Evolutionary conservation across 2,797 vertebrate species (phyloP), one percentile per base, ranked within the genome.

Genomic region (Danio jaintianensis): DNA sequence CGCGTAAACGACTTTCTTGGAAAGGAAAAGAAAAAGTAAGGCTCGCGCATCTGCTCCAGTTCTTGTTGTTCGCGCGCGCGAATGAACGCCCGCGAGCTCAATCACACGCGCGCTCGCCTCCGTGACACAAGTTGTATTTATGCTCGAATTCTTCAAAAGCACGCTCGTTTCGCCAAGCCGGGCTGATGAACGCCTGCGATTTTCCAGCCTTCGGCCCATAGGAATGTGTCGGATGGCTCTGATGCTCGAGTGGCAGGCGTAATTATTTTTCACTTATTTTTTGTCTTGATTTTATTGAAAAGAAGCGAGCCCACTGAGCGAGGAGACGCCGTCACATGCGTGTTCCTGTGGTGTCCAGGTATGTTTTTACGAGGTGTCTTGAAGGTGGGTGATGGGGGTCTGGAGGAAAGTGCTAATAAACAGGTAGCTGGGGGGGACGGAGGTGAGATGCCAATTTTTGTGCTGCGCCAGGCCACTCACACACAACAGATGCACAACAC

Each of bases 261-360:
- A 90, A 94, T 94, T 95, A 97, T 97, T 97, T 97, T 97, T 96
- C 95, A 92, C 93, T 94, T 95, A 96, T 96, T 97, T 97, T 97
- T 97, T 96, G 93, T 94, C 95, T 92, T 95, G 96, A 97, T 97
- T 97, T 97, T 97, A 96, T 97, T 97, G 91, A 94, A 91, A 94
- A 89, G 93, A 91, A 91, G 91, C 85, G 83, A 89, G 91, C 88
- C 85, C 87, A 67, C 89, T 92, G 86, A 91, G 78, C 89, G 88
- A 86, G 84, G 78, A 90, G 86, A 94, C 93, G 88, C 85, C 89
- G 82, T 87, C 88, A 84, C 90, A 92, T 89, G 89, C 90, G 76
- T 92, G 93, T 93, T 94, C 95, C 92, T 82, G 90, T 85, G 88
- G 86, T 89, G 93, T 90, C 92, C 87, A 91, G 92, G 87, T 89